Base-by-base conservation (phyloP, 1,140 invertebrate species). In the Drosophila sp. region DNA sequence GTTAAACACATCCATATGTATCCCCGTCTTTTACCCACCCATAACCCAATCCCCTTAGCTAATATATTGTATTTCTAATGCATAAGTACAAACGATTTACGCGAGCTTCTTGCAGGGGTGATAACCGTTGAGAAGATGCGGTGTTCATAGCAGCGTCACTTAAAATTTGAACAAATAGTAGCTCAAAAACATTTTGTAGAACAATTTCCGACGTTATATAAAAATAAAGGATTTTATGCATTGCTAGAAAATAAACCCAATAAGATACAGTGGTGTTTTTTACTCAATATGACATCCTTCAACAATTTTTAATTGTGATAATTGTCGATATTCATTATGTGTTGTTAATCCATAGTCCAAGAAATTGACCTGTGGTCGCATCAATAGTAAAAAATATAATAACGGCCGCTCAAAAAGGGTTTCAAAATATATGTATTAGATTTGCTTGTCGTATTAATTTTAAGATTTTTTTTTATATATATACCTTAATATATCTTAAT, bases 151-250 rank as follows among this genome's bases (percentile, higher is more conserved):
- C 29, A 58, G 21, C 63, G 70, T 38, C 62, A 50, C 62, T 61
- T 61, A 14, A 27, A 61, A 29, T 62, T 66, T 58, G 29, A 59
- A 45, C 46, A 45, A 56, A 38, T 65, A 62, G 62, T 86, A 83
- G 80, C 65, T 73, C 80, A 69, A 69, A 83, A 74, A 48, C 76
- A 61, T 80, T 82, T 81, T 86, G 83, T 78, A 82, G 78, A 72
- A 76, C 64, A 67, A 82, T 89, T 81, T 72, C 66, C 67, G 57
- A 78, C 34, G 56, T 78, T 86, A 70, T 75, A 87, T 81, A 78
- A 86, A 63, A 78, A 82, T 87, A 86, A 86, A 82, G 71, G 57
- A 75, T 87, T 86, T 78, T 74, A 81, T 36, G 74, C 74, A 87
- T 81, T 78, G 66, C 64, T 77, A 77, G 73, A 84, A 78, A 80